Percentiles rank a stretch among this genome's conserved stretches.
phyloP scores from a whole-genome alignment of 2,113 vertebrate species.

The Chrysemys picta region DNA sequence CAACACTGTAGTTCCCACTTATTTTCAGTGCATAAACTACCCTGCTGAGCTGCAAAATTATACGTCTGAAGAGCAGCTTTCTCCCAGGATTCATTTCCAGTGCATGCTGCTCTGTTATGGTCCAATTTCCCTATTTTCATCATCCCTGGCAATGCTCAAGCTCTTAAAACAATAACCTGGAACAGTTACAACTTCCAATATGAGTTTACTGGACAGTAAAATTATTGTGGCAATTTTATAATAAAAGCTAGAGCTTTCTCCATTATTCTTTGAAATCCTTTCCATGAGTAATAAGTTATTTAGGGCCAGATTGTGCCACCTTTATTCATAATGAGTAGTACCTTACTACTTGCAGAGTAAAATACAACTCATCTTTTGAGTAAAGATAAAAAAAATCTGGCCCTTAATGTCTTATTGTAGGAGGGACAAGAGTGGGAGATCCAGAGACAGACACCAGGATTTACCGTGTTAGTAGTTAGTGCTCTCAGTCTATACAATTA shows the following conservation, averaged over 20 bases:
- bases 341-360: neutral
- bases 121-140: neutral
- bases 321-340: neutral
- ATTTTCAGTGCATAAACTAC: neutral
- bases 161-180: neutral
- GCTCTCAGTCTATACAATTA: neutral
- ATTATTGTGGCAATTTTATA: neutral
- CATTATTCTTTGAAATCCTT: neutral
- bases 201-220: neutral
- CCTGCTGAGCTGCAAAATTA: conserved; percentile 16
- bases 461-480: neutral
- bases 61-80: neutral
- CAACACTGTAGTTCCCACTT: neutral
- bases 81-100: conserved; percentile 3
- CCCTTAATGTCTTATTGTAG: neutral
- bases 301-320: neutral
- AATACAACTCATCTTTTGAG: neutral
- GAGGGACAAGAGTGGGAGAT: neutral
- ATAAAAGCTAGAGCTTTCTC: neutral
- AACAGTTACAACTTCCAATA: neutral
- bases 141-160: neutral
- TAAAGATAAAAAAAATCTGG: neutral
- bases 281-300: neutral
- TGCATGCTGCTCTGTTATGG: neutral
- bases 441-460: neutral